Base-by-base conservation (phyloP, 2,797 vertebrate genomes). In the Phoxinus dragarum region DNA sequence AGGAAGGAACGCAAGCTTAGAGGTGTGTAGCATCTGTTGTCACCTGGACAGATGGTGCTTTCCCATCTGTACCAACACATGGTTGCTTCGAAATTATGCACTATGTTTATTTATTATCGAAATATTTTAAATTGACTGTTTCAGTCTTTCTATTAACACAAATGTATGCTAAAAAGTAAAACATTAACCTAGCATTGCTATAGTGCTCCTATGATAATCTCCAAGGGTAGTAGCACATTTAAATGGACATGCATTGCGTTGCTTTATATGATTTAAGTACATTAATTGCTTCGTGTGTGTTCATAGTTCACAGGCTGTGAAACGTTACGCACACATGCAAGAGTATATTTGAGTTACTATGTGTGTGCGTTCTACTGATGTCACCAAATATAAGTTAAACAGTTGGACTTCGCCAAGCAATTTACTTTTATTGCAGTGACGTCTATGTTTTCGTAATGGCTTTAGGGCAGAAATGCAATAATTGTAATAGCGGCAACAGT, bases 1-100 rank as follows among this genome's bases (percentile, higher is more conserved):
- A 97, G 97, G 95, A 94, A 97, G 90, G 96, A 95, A 90, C 95
- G 97, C 91, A 96, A 97, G 90, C 92, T 96, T 82, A 92, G 96
- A 97, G 97, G 97, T 97, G 94, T 92, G 96, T 97, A 94, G 91
- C 27, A n/a, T 56, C 61, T 21, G 61, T 85, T 72, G 67, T 72
- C 67, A 85, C 67, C 83, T 85, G n/a, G 52, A 72, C 17, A 16
- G 19, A 71, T 79, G 67, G 67, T 38, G 76, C 75, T 66, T 85
- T 84, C 52, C 73, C 17, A 49, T 42, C 36, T 77, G 64, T 77
- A 49, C 54, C 69, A 59, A 67, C 49, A 49, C 52, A 69, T 74
- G 71, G 42, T 16, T 6, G 17, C 23, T 31, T 17, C 5, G 4
- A 47, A 14, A 67, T 47, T 49, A 17, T 67, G 44, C 10, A 1